phyloP scores from a whole-genome alignment of 2,113 vertebrate genomes.

The Muntiacus reevesi region DNA sequence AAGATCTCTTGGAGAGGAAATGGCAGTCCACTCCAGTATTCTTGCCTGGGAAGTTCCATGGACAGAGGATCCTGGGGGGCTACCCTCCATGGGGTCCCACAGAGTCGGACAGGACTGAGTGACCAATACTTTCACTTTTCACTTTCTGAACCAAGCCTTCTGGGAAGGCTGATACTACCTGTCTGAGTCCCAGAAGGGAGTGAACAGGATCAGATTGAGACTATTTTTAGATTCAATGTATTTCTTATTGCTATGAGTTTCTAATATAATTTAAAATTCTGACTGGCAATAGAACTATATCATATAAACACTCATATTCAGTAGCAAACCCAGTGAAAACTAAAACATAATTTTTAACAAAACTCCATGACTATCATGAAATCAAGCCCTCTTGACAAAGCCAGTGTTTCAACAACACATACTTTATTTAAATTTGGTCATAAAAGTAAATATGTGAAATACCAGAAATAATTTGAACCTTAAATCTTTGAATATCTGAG shows the following conservation, averaged over 20 bases:
- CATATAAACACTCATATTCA: constrained; percentile 21
- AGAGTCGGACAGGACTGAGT: neutral
- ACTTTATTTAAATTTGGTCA: constrained; percentile 29
- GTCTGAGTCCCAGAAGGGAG: neutral
- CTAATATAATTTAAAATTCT: constrained; percentile 38
- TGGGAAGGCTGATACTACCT: neutral
- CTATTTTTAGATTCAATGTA: neutral
- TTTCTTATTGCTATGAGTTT: constrained; percentile 3
- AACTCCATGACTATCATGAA: constrained; percentile 24
- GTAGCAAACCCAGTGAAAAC: constrained; percentile 39
- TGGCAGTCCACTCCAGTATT: neutral
- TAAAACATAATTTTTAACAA: constrained; percentile 28
- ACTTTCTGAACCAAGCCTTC: neutral
- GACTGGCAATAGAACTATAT: neutral
- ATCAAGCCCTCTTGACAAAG: neutral
- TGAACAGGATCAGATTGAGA: neutral
- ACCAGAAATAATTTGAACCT: constrained; percentile 16
- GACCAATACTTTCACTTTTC: neutral
- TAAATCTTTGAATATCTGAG: constrained; percentile 27
- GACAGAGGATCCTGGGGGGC: neutral
- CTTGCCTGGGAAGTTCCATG: neutral
- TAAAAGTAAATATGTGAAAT: constrained; percentile 29
- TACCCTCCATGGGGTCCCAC: neutral
- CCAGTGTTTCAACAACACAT: neutral
- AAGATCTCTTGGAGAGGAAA: neutral